Base-by-base conservation (phyloP, 2,113 vertebrate genomes). In the Istiophorus platypterus region DNA sequence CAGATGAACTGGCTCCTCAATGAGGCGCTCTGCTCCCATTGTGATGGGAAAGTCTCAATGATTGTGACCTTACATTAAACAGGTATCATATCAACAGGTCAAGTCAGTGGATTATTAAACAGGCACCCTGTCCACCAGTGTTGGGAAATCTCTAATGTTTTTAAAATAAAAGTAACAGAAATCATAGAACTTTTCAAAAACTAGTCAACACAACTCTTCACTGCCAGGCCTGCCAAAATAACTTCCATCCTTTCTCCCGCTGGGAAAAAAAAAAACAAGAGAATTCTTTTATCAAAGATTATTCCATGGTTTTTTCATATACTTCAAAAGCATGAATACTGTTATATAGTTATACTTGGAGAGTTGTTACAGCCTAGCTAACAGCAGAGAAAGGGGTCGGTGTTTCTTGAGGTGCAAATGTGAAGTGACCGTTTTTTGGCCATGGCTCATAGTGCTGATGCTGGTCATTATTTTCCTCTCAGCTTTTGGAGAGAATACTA, bases 401-500 rank as follows among this genome's bases (percentile, higher is more conserved):
- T 77, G 63, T 74, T 74, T 82, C 24, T 88, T 74, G 81, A 90
- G 84, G 85, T 88, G 90, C 45, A 86, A 87, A 84, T 85, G 72
- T 66, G 58, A 77, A 72, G 68, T 85, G 76, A 75, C 79, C 85
- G 0, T 82, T 87, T 87, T 69, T 58, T 59, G 84, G 90, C 81
- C 82, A 81, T 87, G 84, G 84, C 88, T 93, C 85, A 73, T 88
- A 86, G 76, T 88, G 84, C 86, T 88, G 75, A 89, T 92, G 87
- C 87, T 92, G 85, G 85, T 90, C 74, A 34, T 78, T 77, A 26
- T 84, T 14, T 54, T 70, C 59, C 51, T 80, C 77, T 74, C 58
- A 15, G 70, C 58, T 65, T 66, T 66, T 62, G 69, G 73, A 91
- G 70, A 87, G 61, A 85, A 82, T 78, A 42, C 15, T 69, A 58